Evolutionary conservation across 2,888 invertebrate genomes (phyloP).

Genomic region (Pyrocoelia pectoralis): DNA sequence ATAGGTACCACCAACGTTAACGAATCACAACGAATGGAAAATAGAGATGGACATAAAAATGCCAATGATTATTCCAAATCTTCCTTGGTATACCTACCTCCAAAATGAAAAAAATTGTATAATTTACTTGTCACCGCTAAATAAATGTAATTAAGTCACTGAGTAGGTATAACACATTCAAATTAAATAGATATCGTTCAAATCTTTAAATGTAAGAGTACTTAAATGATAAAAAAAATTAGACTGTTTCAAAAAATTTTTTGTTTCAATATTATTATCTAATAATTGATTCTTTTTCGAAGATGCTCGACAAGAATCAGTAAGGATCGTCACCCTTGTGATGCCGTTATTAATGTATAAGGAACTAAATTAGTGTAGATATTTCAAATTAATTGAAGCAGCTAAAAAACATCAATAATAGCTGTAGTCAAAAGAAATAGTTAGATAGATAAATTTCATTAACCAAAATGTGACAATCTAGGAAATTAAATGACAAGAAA

Average conservation of each 20-base stretch:
- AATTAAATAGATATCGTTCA: neutral
- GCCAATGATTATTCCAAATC: slow-evolving; percentile 24
- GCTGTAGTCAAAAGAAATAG: slow-evolving; percentile 52
- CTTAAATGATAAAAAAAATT: slow-evolving; percentile 22
- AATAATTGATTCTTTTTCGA: slow-evolving; percentile 10
- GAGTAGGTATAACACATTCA: neutral
- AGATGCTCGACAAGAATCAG: slow-evolving; percentile 10
- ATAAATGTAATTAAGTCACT: neutral
- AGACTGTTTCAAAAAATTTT: slow-evolving; percentile 25
- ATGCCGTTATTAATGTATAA: slow-evolving; percentile 43
- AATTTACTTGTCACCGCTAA: slow-evolving; percentile 10
- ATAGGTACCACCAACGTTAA: slow-evolving; percentile 17
- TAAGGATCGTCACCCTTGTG: slow-evolving; percentile 34
- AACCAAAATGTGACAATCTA: slow-evolving; percentile 28
- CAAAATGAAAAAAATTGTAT: neutral
- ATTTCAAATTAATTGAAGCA: slow-evolving; percentile 46
- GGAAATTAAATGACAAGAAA: neutral
- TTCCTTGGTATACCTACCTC: slow-evolving; percentile 30
- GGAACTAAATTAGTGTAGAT: slow-evolving; percentile 40
- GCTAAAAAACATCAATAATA: slow-evolving; percentile 56
- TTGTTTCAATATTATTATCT: slow-evolving; percentile 28
- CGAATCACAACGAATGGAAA: slow-evolving; percentile 26
- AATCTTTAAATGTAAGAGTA: slow-evolving; percentile 9
- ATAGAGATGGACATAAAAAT: slow-evolving; percentile 17
- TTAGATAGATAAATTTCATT: slow-evolving; percentile 45